A percentile compares a stretch with the other conserved stretches of the same genome.
These are phyloP conservation scores for Philotrypesis tridentata DNA, from an alignment of 1,140 invertebrate species.

Conservation along the genomic window DNA sequence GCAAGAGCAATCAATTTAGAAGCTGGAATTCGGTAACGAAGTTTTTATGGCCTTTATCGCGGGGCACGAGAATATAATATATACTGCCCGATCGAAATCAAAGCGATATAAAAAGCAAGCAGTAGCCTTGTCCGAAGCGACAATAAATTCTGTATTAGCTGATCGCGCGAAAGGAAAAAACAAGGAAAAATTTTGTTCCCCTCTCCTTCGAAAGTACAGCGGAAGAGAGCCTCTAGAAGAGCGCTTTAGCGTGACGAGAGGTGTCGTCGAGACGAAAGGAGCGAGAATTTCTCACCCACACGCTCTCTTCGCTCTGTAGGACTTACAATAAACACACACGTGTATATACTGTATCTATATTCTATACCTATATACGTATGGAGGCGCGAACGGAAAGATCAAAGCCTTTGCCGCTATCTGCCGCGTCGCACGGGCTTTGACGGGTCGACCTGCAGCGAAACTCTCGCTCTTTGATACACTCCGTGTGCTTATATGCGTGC, in stretches of 20 bases:
- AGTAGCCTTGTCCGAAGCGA: background rate
- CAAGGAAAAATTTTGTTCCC: too few relatives aligned
- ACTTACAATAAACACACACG: too few relatives aligned
- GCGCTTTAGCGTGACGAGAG: too few relatives aligned
- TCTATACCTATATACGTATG: background rate
- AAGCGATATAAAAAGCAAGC: background rate
- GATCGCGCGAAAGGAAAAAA: too few relatives aligned
- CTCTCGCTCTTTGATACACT: slow-evolving; percentile 6
- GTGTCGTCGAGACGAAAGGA: too few relatives aligned
- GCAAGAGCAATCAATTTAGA: background rate
- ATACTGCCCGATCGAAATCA: background rate
- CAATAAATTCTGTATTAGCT: too few relatives aligned
- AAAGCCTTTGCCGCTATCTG: slow-evolving; percentile 33
- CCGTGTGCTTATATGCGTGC: too few relatives aligned
- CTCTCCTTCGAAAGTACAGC: too few relatives aligned
- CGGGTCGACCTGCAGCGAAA: background rate
- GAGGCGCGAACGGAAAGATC: background rate
- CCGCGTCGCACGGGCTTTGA: background rate
- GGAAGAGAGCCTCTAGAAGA: too few relatives aligned
- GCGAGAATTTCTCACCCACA: too few relatives aligned
- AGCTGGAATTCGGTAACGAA: background rate
- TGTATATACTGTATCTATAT: too few relatives aligned
- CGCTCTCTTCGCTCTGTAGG: too few relatives aligned
- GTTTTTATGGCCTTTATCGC: background rate
- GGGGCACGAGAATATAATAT: background rate